Percentiles rank a stretch among this genome's conserved stretches.
phyloP scores from a whole-genome alignment of 2,797 vertebrate genomes.

The Rhincodon typus region DNA sequence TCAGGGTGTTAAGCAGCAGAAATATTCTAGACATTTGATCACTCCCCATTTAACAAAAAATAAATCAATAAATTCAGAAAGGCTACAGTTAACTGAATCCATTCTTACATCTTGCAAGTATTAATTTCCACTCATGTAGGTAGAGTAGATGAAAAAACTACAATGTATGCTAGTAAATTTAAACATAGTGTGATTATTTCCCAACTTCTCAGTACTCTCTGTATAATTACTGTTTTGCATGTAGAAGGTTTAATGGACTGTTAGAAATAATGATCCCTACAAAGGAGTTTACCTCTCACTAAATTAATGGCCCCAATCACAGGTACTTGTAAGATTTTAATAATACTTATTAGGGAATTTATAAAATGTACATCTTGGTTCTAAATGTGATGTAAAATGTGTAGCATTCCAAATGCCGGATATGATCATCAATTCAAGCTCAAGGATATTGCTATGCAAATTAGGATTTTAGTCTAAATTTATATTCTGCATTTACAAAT shows the following conservation, averaged over 20 bases:
- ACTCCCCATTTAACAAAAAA: background rate
- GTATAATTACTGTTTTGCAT: conserved; percentile 37
- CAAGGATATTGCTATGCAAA: background rate
- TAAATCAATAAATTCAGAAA: background rate
- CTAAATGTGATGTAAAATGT: background rate
- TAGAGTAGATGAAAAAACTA: conserved; percentile 11
- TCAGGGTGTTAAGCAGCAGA: background rate
- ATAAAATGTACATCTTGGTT: conserved; percentile 30
- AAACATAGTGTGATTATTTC: conserved; percentile 35
- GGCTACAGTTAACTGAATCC: background rate
- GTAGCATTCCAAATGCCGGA: background rate
- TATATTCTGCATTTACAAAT: conserved; percentile 6
- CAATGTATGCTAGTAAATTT: conserved; percentile 33
- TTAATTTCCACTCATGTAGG: conserved; percentile 3
- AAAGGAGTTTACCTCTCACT: conserved; percentile 34
- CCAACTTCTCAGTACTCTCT: conserved; percentile 23
- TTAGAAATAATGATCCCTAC: conserved; percentile 36
- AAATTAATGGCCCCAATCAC: conserved; percentile 29
- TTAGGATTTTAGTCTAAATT: background rate
- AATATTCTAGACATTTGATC: background rate
- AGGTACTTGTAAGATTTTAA: conserved; percentile 36
- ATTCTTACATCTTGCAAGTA: background rate
- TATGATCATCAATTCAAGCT: background rate
- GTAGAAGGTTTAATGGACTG: conserved; percentile 34
- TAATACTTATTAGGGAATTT: conserved; percentile 37